Percentiles rank a stretch among this genome's conserved stretches.
Conservation (phyloP, 1,140 invertebrate species). For the Philopotamus ludificatus region DNA sequence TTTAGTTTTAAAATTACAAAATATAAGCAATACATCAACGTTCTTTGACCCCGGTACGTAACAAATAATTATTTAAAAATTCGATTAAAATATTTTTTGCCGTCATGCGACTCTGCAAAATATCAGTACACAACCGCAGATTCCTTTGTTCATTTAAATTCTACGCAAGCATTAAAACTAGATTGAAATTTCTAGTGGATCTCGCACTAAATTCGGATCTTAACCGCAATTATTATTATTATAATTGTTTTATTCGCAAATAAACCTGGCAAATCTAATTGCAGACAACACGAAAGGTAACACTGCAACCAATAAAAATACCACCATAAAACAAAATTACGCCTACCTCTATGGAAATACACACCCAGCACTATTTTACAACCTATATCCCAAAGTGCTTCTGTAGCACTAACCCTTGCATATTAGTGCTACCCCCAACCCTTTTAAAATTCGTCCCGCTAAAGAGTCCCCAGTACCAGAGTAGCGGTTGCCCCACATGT, state of each 20-base stretch:
- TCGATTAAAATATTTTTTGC: too few species aligned
- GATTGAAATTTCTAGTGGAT: neutral
- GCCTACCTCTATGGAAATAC: too few species aligned
- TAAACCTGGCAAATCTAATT: neutral
- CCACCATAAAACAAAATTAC: conserved; percentile 9
- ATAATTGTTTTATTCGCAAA: neutral
- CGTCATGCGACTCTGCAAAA: too few species aligned
- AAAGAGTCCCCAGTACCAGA: neutral
- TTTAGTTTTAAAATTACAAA: too few species aligned
- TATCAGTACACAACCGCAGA: too few species aligned
- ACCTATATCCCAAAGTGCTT: neutral
- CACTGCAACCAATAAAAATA: conserved; percentile 22
- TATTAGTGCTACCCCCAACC: conserved; percentile 12
- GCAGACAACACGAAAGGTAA: neutral
- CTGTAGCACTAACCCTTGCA: neutral
- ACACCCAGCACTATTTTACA: conserved; percentile 22
- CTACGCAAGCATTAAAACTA: neutral
- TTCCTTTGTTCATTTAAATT: neutral
- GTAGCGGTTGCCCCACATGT: conserved; percentile 2
- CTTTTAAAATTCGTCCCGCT: conserved; percentile 7
- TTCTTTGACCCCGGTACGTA: too few species aligned
- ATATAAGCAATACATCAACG: too few species aligned
- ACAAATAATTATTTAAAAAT: too few species aligned
- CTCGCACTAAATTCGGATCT: neutral
- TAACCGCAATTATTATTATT: neutral